phyloP scores from a whole-genome alignment of 2,888 invertebrate genomes.

The Standfussiana lucernea region DNA sequence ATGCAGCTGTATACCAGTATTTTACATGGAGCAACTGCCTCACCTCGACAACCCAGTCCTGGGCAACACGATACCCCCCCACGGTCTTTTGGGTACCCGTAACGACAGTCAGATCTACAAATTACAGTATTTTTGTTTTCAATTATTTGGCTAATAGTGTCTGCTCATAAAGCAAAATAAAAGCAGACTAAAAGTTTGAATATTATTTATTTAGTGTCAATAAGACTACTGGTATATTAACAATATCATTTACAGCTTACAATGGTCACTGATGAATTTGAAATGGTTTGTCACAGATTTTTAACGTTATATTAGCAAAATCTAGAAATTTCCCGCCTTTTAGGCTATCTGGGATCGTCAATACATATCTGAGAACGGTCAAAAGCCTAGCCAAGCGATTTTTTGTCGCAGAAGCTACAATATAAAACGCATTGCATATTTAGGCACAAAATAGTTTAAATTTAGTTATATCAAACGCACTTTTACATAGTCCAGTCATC shows the following conservation, averaged over 20 bases:
- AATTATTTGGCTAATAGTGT: background rate
- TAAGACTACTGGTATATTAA: constrained; percentile 25
- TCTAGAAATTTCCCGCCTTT: background rate
- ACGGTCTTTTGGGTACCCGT: background rate
- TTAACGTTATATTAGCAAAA: background rate
- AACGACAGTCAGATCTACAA: background rate
- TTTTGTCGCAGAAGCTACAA: constrained; percentile 16
- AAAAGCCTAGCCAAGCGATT: constrained; percentile 20
- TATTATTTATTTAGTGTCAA: constrained; percentile 41
- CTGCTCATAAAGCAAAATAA: background rate
- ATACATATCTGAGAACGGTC: background rate
- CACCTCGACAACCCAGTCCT: background rate
- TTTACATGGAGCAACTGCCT: background rate
- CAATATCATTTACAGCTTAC: constrained; percentile 18
- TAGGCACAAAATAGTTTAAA: constrained; percentile 45
- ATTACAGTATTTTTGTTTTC: background rate
- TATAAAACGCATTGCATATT: constrained; percentile 26
- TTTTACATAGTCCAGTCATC: constrained; percentile 15
- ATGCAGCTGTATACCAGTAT: background rate
- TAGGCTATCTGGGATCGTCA: background rate
- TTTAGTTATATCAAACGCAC: constrained; percentile 12
- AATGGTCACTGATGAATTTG: constrained; percentile 25
- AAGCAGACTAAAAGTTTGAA: background rate
- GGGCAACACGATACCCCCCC: background rate
- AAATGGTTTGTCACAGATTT: constrained; percentile 7